Conservation (phyloP, 2,797 vertebrate species). For the Kryptopterus vitreolus region DNA sequence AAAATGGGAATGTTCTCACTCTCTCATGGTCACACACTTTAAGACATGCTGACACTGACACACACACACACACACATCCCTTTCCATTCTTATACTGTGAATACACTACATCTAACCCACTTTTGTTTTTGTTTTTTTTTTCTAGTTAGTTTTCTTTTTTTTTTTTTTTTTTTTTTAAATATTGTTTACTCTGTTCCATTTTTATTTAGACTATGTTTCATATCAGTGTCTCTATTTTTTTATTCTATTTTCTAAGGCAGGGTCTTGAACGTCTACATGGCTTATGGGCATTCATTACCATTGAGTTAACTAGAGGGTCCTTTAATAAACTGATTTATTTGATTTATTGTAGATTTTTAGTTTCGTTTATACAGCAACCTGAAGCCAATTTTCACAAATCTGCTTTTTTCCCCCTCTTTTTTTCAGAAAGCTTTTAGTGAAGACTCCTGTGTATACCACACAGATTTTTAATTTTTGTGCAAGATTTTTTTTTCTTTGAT, state of each 20-base stretch:
- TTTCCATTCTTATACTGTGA: background rate
- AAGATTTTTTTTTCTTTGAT: background rate
- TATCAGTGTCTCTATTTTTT: background rate
- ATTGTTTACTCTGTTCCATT: no score
- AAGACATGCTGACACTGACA: slow-evolving; percentile 14
- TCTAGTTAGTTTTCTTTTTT: background rate
- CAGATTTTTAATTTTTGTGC: background rate
- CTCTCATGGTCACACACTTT: background rate
- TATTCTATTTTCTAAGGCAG: background rate
- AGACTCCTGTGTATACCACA: background rate
- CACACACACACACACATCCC: background rate
- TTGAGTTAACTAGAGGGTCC: background rate
- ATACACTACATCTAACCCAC: background rate
- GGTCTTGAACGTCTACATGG: background rate
- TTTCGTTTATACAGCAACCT: background rate
- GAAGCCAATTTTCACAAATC: background rate
- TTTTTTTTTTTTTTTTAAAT: no score
- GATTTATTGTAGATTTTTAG: background rate
- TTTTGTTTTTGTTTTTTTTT: background rate
- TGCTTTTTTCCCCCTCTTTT: background rate
- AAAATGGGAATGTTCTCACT: slow-evolving; percentile 3
- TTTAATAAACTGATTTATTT: background rate
- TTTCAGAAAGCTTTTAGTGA: background rate
- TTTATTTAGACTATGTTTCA: no score
- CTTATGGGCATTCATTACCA: background rate